A percentile compares a stretch with the other conserved stretches of the same genome.
Evolutionary conservation across 2,797 vertebrate genomes (phyloP).

Genomic region (Vespertilio murinus): DNA sequence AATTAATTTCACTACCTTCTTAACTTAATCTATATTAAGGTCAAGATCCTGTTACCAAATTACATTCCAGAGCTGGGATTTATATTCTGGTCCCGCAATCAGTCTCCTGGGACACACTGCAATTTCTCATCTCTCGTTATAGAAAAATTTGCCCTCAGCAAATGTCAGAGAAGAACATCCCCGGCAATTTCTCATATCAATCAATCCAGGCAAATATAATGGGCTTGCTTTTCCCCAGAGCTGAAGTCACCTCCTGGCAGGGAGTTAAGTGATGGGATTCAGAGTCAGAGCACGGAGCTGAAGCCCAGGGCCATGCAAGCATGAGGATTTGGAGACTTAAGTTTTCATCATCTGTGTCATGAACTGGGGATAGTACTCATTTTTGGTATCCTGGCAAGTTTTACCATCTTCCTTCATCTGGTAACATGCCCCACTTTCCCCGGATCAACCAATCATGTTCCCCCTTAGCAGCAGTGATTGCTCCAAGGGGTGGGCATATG

Average conservation of each 20-base stretch:
- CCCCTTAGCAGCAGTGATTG: background rate
- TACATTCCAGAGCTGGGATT: background rate
- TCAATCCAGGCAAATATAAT: background rate
- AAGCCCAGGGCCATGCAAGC: background rate
- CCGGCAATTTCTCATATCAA: background rate
- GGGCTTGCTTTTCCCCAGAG: background rate
- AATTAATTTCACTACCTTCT: background rate
- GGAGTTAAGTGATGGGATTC: background rate
- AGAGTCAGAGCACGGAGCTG: background rate
- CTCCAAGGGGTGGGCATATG: background rate
- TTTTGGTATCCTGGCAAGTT: background rate
- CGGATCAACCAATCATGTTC: background rate
- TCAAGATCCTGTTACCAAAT: background rate
- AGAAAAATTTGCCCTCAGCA: conserved; percentile 3
- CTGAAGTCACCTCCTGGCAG: background rate
- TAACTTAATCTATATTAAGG: background rate
- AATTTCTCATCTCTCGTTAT: background rate
- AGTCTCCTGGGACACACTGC: background rate
- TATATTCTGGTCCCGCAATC: background rate
- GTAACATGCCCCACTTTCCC: background rate
- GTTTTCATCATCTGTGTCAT: background rate
- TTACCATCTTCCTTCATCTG: background rate
- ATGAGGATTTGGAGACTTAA: background rate
- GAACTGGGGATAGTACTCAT: background rate
- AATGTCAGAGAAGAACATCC: background rate